Evolutionary conservation across 2,888 invertebrate species (phyloP).

Genomic region (Ophion ellenae): DNA sequence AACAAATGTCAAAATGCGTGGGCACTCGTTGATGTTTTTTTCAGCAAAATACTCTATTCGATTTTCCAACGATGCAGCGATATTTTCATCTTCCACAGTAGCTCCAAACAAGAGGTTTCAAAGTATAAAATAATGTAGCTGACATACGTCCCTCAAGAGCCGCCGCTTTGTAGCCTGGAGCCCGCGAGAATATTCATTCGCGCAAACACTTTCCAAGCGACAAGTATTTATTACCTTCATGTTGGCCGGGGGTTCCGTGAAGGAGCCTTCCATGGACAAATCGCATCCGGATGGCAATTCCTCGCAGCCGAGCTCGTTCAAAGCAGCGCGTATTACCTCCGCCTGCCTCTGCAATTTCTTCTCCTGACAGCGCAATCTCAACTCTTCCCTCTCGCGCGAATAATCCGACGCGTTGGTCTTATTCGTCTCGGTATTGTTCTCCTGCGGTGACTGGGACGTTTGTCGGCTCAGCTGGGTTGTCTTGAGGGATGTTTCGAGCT

Average conservation of each 20-base stretch:
- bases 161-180: background rate
- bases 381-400: constrained; percentile 86
- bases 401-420: constrained; percentile 79
- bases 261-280: constrained; percentile 84
- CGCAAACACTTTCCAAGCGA: background rate
- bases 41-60: too few species aligned
- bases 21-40: too few species aligned
- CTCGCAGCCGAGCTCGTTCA: constrained; percentile 94
- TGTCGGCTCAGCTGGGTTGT: constrained; percentile 89
- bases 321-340: constrained; percentile 93
- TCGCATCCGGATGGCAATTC: constrained; percentile 95
- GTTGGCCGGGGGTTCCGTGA: constrained; percentile 78
- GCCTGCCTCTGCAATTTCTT: constrained; percentile 92
- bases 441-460: constrained; percentile 66
- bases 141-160: background rate
- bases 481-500: constrained; percentile 91
- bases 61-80: too few species aligned
- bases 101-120: too few species aligned
- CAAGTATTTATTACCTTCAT: constrained; percentile 75
- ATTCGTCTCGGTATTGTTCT: constrained; percentile 79
- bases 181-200: background rate
- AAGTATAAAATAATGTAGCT: background rate
- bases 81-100: too few species aligned
- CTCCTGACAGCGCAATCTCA: constrained; percentile 92
- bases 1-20: too few species aligned